Evolutionary conservation across 1,140 invertebrate genomes (phyloP).

Genomic region (Eupristina koningsbergeri): DNA sequence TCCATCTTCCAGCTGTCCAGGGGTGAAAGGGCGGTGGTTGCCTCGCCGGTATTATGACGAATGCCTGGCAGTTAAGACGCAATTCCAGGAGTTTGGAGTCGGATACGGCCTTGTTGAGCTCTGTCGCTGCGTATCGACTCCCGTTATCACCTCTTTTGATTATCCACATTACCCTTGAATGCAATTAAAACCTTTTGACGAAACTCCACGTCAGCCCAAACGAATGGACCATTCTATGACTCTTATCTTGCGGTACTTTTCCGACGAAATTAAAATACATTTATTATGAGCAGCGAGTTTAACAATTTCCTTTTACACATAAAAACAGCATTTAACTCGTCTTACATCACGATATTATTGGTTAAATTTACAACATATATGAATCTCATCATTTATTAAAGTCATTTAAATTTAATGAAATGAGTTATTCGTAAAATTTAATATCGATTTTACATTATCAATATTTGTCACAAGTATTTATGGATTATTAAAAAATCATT

Average conservation of each 20-base stretch:
- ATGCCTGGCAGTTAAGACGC: conserved; percentile 55
- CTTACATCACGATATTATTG: no score
- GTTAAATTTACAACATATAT: no score
- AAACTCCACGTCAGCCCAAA: no score
- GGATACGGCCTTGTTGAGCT: background rate
- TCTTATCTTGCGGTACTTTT: no score
- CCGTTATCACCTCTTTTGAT: conserved; percentile 43
- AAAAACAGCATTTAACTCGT: no score
- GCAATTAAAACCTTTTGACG: background rate
- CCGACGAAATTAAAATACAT: background rate
- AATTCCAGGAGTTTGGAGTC: background rate
- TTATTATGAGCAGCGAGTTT: background rate
- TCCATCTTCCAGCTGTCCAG: background rate
- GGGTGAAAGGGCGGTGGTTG: conserved; percentile 57
- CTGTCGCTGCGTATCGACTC: background rate
- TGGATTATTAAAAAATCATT: no score
- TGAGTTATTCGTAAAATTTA: no score
- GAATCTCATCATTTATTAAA: no score
- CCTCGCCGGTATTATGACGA: conserved; percentile 65
- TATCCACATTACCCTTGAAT: conserved; percentile 10
- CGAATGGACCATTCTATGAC: background rate
- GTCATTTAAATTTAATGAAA: no score
- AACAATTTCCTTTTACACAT: no score
- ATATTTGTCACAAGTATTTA: no score
- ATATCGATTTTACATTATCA: no score